Percentiles rank a stretch among this genome's conserved stretches.
phyloP scores from a whole-genome alignment of 2,797 vertebrate genomes.

The Yasuhikotakia modesta region DNA sequence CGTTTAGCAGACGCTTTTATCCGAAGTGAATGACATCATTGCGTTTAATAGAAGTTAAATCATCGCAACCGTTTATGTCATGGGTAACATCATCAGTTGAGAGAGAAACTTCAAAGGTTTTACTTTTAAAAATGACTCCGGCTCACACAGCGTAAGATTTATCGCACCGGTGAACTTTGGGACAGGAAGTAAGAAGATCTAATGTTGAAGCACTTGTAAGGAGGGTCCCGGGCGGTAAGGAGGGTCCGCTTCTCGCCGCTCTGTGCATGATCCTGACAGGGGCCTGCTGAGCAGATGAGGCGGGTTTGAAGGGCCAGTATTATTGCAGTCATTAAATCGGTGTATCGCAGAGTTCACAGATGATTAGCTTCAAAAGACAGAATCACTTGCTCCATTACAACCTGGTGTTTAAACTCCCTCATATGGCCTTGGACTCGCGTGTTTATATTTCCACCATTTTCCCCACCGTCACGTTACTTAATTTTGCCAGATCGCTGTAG shows the following conservation, averaged over 20 bases:
- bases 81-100: not conserved
- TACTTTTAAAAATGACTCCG: not conserved
- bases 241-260: constrained; percentile 20
- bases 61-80: not conserved
- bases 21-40: too few relatives aligned
- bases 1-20: too few relatives aligned
- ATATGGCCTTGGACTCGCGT: constrained; percentile 66
- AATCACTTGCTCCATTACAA: constrained; percentile 80
- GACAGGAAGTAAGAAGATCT: constrained; percentile 34
- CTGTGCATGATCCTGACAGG: constrained; percentile 50
- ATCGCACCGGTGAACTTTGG: constrained; percentile 34
- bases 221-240: constrained; percentile 33
- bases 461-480: constrained; percentile 49
- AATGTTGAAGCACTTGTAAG: constrained; percentile 8
- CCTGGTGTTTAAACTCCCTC: constrained; percentile 74
- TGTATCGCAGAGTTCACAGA: constrained; percentile 76
- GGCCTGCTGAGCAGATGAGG: constrained; percentile 79
- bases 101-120: constrained; percentile 21
- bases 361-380: constrained; percentile 81
- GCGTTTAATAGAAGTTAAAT: too few relatives aligned
- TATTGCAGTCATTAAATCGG: constrained; percentile 78
- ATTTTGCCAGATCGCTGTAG: constrained; percentile 64
- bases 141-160: constrained; percentile 2
- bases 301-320: constrained; percentile 70
- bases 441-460: constrained; percentile 77